Percentiles rank a stretch among this genome's conserved stretches.
Conservation (phyloP, 2,797 vertebrate species). For the Anisognathus igniventris region DNA sequence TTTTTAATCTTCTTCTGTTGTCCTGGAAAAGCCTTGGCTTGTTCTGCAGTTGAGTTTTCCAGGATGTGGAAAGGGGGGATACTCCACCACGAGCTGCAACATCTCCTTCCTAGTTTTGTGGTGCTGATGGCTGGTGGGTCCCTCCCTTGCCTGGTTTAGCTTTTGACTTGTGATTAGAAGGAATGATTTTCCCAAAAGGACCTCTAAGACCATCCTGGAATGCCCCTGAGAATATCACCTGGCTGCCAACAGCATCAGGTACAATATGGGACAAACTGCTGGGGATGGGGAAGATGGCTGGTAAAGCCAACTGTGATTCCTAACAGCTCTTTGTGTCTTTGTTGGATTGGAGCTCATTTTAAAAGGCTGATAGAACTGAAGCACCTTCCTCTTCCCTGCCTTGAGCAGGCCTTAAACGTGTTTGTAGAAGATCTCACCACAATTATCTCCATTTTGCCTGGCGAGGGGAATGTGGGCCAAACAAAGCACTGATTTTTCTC, state of each 20-base stretch:
- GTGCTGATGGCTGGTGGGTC: neutral
- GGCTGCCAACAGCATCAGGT: neutral
- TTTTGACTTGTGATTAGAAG: neutral
- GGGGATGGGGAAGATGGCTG: neutral
- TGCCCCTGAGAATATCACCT: rapidly evolving
- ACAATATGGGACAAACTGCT: rapidly evolving
- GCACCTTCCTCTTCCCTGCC: neutral
- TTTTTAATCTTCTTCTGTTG: neutral
- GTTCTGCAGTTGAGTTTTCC: neutral
- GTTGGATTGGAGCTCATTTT: neutral
- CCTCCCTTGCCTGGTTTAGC: neutral
- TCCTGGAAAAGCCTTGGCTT: neutral
- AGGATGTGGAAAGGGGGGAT: neutral
- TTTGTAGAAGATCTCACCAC: neutral
- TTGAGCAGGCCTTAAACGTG: rapidly evolving
- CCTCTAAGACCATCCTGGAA: neutral
- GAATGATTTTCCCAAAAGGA: neutral
- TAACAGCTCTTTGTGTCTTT: neutral
- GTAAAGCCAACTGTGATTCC: neutral
- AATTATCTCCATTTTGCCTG: neutral
- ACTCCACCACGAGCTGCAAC: neutral
- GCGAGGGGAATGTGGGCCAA: neutral
- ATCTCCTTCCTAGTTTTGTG: neutral
- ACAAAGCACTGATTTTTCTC: neutral
- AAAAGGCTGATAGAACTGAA: neutral